Evolutionary conservation across 2,797 vertebrate species (phyloP).

Genomic region (Anguilla marmorata): DNA sequence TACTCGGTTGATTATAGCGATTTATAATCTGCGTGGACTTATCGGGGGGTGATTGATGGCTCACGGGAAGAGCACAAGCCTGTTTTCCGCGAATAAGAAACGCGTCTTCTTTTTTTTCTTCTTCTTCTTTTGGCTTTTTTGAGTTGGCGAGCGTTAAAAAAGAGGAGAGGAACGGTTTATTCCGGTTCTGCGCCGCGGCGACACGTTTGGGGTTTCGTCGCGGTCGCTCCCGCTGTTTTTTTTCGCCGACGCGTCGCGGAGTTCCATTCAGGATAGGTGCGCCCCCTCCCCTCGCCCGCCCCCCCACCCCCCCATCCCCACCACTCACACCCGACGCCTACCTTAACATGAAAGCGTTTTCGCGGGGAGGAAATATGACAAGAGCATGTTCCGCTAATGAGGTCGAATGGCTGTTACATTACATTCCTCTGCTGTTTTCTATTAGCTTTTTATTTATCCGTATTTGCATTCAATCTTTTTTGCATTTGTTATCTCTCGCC

Average conservation of each 20-base stretch:
- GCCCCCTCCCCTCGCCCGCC: conserved; percentile 70
- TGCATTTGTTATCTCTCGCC: conserved; percentile 85
- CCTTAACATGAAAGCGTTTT: conserved; percentile 64
- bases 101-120: background rate
- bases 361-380: conserved; percentile 81
- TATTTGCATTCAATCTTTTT: conserved; percentile 86
- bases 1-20: conserved; percentile 70
- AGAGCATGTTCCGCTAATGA: conserved; percentile 88
- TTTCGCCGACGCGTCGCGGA: conserved; percentile 65
- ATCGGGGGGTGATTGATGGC: conserved; percentile 25
- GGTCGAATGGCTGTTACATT: conserved; percentile 87
- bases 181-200: background rate
- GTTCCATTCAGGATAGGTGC: conserved; percentile 78
- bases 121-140: background rate
- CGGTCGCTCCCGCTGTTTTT: conserved; percentile 61
- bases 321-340: conserved; percentile 23
- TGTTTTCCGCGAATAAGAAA: background rate
- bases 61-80: background rate
- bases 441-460: conserved; percentile 88
- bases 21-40: conserved; percentile 46
- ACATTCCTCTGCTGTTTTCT: conserved; percentile 86
- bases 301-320: conserved; percentile 33
- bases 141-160: background rate
- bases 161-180: background rate
- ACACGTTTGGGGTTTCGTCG: background rate